phyloP scores from a whole-genome alignment of 2,113 vertebrate genomes.

The Furnarius figulus region DNA sequence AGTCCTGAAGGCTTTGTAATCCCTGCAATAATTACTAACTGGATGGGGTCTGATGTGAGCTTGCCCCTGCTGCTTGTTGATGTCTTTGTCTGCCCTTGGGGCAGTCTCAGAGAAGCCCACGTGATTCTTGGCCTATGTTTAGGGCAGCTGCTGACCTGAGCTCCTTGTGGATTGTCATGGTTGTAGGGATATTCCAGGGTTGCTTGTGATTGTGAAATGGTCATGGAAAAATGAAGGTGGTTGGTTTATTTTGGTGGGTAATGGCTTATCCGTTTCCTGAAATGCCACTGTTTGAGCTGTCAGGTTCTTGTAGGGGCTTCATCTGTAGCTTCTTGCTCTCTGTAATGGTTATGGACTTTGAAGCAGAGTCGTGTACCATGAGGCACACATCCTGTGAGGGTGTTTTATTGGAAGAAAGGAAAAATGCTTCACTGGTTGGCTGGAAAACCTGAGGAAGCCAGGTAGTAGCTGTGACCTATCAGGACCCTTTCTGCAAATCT shows the following conservation, averaged over 20 bases:
- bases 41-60: neutral
- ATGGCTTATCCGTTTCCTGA: neutral
- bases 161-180: neutral
- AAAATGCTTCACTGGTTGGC: neutral
- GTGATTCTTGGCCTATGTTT: neutral
- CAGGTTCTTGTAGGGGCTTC: neutral
- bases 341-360: neutral
- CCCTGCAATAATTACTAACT: neutral
- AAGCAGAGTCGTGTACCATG: neutral
- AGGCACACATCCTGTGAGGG: neutral
- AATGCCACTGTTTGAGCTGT: neutral
- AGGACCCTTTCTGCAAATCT: neutral
- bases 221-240: neutral
- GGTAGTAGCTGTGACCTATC: neutral
- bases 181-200: neutral
- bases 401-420: neutral
- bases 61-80: neutral
- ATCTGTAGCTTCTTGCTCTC: neutral
- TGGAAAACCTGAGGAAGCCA: neutral
- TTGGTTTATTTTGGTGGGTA: neutral
- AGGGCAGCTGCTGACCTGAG: neutral
- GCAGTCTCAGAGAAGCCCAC: neutral
- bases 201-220: neutral
- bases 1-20: neutral
- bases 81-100: neutral